These are phyloP conservation scores for Dryoscopus gambensis DNA, from an alignment of 2,113 vertebrate species.

Conservation along the genomic window DNA sequence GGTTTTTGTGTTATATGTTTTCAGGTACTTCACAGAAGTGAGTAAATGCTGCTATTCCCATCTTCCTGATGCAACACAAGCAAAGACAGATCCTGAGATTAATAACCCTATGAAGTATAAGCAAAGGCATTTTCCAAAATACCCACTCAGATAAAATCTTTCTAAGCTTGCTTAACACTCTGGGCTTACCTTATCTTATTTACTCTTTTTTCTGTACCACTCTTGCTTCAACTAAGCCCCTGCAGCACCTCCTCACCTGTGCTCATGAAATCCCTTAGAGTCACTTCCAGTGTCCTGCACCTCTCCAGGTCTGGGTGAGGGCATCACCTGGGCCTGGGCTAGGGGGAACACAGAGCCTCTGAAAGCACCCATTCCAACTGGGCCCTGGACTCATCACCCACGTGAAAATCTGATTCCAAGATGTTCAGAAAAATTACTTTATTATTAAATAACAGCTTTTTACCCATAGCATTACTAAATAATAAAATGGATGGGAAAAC, in stretches of 20 bases:
- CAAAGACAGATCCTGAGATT: background rate
- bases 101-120: background rate
- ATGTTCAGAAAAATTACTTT: background rate
- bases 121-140: background rate
- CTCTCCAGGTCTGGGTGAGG: background rate
- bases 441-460: background rate
- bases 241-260: background rate
- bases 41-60: background rate
- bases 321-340: background rate
- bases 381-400: background rate
- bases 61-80: background rate
- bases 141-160: background rate
- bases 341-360: background rate
- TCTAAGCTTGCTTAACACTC: background rate
- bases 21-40: background rate
- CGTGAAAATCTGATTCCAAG: fast-evolving
- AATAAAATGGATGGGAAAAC: background rate
- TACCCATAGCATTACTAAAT: background rate
- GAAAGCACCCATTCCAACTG: fast-evolving
- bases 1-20: background rate
- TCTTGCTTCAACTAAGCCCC: background rate
- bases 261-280: background rate
- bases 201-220: background rate
- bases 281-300: background rate
- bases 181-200: background rate